Evolutionary conservation across 2,888 invertebrate genomes (phyloP).

Genomic region (Caenorhabditis becei): DNA sequence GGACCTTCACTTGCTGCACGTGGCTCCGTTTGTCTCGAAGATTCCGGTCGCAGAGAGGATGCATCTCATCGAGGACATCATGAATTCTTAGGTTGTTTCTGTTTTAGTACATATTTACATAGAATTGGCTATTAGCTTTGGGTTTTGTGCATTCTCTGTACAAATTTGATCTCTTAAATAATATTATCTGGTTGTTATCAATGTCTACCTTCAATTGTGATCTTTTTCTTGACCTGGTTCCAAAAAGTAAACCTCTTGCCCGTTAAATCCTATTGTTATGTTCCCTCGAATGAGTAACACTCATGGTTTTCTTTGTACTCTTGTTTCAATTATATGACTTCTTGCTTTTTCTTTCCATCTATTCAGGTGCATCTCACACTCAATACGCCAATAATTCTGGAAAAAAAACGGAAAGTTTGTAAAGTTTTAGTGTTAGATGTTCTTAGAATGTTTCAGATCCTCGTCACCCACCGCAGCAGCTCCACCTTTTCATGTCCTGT

Average conservation of each 20-base stretch:
- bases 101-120: not conserved
- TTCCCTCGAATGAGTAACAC: not conserved
- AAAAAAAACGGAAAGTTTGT: not conserved
- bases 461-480: not conserved
- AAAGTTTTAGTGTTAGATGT: not conserved
- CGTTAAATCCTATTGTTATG: not conserved
- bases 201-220: not conserved
- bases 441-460: conserved; percentile 2
- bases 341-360: too few relatives aligned
- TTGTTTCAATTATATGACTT: not conserved
- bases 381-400: too few relatives aligned
- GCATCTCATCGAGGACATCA: conserved; percentile 39
- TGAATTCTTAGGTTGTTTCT: conserved; percentile 23
- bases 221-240: not conserved
- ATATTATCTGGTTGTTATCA: not conserved
- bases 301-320: not conserved
- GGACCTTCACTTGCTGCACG: conserved; percentile 44
- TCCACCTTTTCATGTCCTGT: not conserved
- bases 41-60: conserved; percentile 26
- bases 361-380: too few relatives aligned
- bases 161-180: not conserved
- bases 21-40: conserved; percentile 39
- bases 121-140: not conserved
- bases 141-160: not conserved
- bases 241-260: conserved; percentile 11